Evolutionary conservation across 2,888 invertebrate species (phyloP).

Genomic region (Hyposoter dolosus): DNA sequence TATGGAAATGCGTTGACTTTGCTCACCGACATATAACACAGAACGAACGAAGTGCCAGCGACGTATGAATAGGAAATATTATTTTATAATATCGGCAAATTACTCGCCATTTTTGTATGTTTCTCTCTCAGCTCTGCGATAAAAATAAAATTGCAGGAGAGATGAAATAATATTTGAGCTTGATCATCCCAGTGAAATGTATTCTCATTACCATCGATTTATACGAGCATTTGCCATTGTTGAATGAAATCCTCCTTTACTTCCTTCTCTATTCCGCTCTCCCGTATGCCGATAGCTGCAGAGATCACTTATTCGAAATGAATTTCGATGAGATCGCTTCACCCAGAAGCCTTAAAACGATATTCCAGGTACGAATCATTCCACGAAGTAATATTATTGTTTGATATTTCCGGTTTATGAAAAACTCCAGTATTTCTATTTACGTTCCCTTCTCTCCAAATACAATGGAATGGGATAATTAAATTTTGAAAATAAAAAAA

Average conservation of each 20-base stretch:
- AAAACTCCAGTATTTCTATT: background rate
- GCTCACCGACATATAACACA: background rate
- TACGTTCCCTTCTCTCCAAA: too few relatives aligned
- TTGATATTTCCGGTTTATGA: background rate
- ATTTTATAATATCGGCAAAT: background rate
- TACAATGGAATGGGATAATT: too few relatives aligned
- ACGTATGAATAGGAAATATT: background rate
- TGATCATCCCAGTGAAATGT: background rate
- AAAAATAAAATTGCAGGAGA: background rate
- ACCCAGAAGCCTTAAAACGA: background rate
- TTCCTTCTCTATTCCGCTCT: background rate
- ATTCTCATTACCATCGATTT: conserved; percentile 21
- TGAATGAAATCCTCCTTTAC: conserved; percentile 2
- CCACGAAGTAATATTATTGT: background rate
- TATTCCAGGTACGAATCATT: background rate
- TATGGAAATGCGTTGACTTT: background rate
- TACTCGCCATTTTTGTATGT: background rate
- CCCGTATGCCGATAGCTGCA: background rate
- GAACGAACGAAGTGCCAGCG: background rate
- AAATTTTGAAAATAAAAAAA: too few relatives aligned
- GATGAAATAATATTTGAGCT: conserved; percentile 36
- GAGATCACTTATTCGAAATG: background rate
- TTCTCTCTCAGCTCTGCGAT: background rate
- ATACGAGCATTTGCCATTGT: conserved; percentile 16
- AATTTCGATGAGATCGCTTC: conserved; percentile 22